These are phyloP conservation scores for Cheilosia urbana DNA, from an alignment of 2,888 invertebrate genomes.

Conservation along the genomic window DNA sequence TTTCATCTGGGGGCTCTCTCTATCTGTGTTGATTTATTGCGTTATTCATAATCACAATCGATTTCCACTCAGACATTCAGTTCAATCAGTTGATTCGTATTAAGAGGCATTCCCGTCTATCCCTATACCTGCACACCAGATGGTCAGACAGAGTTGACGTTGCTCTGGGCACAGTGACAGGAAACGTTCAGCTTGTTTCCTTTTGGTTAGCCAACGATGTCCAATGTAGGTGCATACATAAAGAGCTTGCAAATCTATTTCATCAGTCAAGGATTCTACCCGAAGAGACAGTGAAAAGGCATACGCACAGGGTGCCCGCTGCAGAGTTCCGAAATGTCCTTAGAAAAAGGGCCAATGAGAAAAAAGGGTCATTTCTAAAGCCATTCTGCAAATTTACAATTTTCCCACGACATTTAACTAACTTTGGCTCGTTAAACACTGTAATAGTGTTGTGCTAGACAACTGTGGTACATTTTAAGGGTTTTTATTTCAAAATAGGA, in stretches of 20 bases:
- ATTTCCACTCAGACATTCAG: constrained; percentile 70
- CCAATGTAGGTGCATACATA: background rate
- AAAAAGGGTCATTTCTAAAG: too few species aligned
- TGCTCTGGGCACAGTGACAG: background rate
- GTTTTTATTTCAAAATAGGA: too few species aligned
- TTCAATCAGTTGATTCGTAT: constrained; percentile 56
- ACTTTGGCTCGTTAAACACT: too few species aligned
- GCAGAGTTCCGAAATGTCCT: too few species aligned
- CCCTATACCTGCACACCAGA: constrained; percentile 25
- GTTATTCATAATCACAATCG: constrained; percentile 71
- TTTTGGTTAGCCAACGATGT: background rate
- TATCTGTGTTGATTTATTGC: constrained; percentile 56
- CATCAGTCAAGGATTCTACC: background rate
- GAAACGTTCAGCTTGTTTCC: background rate
- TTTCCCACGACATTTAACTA: too few species aligned
- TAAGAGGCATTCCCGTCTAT: constrained; percentile 38
- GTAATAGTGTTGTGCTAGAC: too few species aligned
- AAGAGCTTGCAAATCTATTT: background rate
- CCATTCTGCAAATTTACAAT: too few species aligned
- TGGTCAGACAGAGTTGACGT: constrained; percentile 21
- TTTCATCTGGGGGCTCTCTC: constrained; percentile 26
- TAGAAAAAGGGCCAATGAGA: too few species aligned
- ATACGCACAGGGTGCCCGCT: too few species aligned
- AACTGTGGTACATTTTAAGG: too few species aligned
- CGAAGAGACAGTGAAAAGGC: too few species aligned